Evolutionary conservation across 2,888 invertebrate species (phyloP), one percentile per base, ranked within the genome.

Genomic region (Neoitamus cyanurus): DNA sequence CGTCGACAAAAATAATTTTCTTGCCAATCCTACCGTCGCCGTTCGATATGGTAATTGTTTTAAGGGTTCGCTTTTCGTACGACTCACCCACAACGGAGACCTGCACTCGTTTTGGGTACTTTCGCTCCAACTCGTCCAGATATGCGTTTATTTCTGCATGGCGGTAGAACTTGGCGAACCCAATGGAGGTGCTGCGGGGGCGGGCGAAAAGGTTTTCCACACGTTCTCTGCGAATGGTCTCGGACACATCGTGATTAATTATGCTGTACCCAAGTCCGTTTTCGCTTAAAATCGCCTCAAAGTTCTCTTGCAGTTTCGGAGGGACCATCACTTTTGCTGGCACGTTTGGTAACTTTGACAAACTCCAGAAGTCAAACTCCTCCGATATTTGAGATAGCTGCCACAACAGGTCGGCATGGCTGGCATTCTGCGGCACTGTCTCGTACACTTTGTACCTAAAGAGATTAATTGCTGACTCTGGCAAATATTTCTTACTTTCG

Each of bases 41-140:
- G 15, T 92, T 93, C 3, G 94, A 94, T 84, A 95, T 93, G 89
- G 93, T 94, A 13, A 95, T 91, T 69, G 93, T 92, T 84, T 93
- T 93, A 73, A 95, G 89, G 4, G 91, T 88, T 2, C 94, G 92
- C 0, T 92, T 92, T 89, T 95, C 94, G 86, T 90, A 93, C 2
- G 94, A 93, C 68, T 89, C 89, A 1, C 95, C 95, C 31, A 94
- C 92, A 20, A 90, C 92, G 68, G 93, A 90, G 0, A 95, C 88
- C 0, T 90, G 92, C 0, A 93, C 94, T 3, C 93, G 88, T 25
- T 92, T 88, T 0, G 93, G 93, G 88, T 94, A 92, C 28, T 88
- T 87, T 0, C 87, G 87, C 0, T 92, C 92, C 84, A 94, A 87
- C n/a, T 90, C 88, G 72, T 92, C 90, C 86, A 94, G 86, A 86